Evolutionary conservation across 2,797 vertebrate genomes (phyloP), one percentile per base, ranked within the genome.

Genomic region (Sebastes goodei): DNA sequence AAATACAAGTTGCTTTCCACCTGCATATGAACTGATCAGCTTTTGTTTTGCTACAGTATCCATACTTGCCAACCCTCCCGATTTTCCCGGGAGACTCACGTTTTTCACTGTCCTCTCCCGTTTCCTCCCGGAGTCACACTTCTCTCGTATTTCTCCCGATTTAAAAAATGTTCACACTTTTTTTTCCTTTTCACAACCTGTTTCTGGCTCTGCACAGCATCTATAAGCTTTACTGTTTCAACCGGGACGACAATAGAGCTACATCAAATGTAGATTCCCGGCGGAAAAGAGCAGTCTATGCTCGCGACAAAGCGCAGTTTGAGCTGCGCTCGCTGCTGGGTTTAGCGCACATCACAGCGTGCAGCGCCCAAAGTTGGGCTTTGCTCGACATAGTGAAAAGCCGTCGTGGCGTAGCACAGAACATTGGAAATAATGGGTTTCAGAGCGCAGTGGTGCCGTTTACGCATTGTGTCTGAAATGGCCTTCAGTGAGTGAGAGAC

Each of bases 1-100:
- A 67, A 82, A 69, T 52, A 71, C 60, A 81, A 55, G 56, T 38
- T 55, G 32, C 29, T 74, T 57, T 71, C 65, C 33, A 65, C 32
- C n/a, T 65, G 17, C 21, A 74, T 4, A 25, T 29, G 33, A 15
- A 42, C 65, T 11, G 15, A 64, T 64, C 10, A 61, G 57, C 30
- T 76, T 2, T 42, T 10, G 42, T n/a, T 78, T 74, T 30, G 20
- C n/a, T 59, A 65, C 15, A 53, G 49, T 46, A 46, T 46, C 15
- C 42, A 46, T 46, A 46, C 42, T 7, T 46, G 42, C 42, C 42
- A 46, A 46, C 42, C 42, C 15, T 46, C 42, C 42, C 42, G 42
- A 46, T 49, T 49, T 20, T 15, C 38, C 38, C 38, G 38, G 38
- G 14, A 42, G 38, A 42, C 12, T 42, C 38, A 14, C 38, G 14